Conservation (phyloP, 2,797 vertebrate species). For the Epinephelus malabaricus region DNA sequence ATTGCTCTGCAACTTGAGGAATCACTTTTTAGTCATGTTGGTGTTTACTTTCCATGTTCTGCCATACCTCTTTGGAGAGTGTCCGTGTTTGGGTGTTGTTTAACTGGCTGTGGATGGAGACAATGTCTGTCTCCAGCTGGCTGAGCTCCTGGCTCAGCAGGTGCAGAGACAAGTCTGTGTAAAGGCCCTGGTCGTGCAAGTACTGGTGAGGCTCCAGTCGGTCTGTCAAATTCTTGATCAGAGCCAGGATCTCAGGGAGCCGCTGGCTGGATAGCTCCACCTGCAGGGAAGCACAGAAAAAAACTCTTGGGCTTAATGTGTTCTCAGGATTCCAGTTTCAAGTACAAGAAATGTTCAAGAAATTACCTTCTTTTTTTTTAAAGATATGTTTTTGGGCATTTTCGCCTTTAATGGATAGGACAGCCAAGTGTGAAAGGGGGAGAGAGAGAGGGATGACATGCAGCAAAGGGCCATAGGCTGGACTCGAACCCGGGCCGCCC, state of each 20-base stretch:
- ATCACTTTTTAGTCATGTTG: not conserved
- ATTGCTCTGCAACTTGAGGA: not conserved
- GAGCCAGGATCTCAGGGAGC: slow-evolving; percentile 66
- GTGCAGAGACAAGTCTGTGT: slow-evolving; percentile 68
- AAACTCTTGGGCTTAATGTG: not conserved
- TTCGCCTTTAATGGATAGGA: no score
- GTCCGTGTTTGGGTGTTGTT: slow-evolving; percentile 57
- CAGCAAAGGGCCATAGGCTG: no score
- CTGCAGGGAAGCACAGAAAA: slow-evolving; percentile 52
- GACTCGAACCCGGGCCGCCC: no score
- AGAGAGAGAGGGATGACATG: no score
- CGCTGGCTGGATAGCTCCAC: slow-evolving; percentile 44
- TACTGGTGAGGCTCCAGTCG: slow-evolving; percentile 74
- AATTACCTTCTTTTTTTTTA: not conserved
- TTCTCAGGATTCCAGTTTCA: not conserved
- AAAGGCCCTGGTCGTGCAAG: slow-evolving; percentile 73
- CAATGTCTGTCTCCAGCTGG: slow-evolving; percentile 64
- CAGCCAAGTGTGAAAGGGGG: no score
- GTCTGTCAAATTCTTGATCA: slow-evolving; percentile 65
- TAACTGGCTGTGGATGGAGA: slow-evolving; percentile 48
- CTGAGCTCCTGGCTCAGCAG: slow-evolving; percentile 71
- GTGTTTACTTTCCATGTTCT: not conserved
- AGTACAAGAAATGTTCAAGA: not conserved
- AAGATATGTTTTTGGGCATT: no score
- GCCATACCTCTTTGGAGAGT: slow-evolving; percentile 76